Evolutionary conservation across 2,888 invertebrate species (phyloP), one percentile per base, ranked within the genome.

Genomic region (Agonum fuliginosum): DNA sequence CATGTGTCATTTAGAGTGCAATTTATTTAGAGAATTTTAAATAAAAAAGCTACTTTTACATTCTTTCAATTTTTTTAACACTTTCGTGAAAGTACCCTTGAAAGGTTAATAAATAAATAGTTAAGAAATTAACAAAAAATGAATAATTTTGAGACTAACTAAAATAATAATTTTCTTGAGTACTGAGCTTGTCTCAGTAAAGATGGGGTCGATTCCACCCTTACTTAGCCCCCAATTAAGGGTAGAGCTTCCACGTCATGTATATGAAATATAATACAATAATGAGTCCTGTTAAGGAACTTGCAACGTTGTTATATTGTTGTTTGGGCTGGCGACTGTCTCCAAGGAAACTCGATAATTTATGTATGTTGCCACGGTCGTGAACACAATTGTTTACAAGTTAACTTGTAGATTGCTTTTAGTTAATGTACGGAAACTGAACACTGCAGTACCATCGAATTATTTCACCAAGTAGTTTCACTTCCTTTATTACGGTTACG

Each of bases 221-320:
- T 20, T 41, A 67, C 37, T 67, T 67, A 41, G 37, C 37, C 65
- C 27, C 37, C 65, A 67, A 67, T 67, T 67, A 67, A 62, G 65
- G 37, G 37, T 20, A 37, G 41, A 41, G 41, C 65, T 20, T 19
- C 65, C 51, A 24, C 24, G 75, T 67, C 67, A 67, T 54, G 67
- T 37, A 67, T 75, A 30, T 75, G 75, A 75, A 48, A 67, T 75
- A 75, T 75, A 75, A 75, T 67, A 75, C 75, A 67, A 75, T 75
- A 75, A 75, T 75, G 75, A 75, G 75, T 27, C 75, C 67, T 65
- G 75, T 75, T 75, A 75, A 65, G 75, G 67, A 75, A 75, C 75
- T 75, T 75, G 67, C 75, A 67, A 67, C 75, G 75, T 75, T 75
- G 75, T 65, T 67, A 75, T 48, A 67, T 67, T 48, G 67, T 67